phyloP scores from a whole-genome alignment of 2,797 vertebrate species.

The Steatocranus sp. region DNA sequence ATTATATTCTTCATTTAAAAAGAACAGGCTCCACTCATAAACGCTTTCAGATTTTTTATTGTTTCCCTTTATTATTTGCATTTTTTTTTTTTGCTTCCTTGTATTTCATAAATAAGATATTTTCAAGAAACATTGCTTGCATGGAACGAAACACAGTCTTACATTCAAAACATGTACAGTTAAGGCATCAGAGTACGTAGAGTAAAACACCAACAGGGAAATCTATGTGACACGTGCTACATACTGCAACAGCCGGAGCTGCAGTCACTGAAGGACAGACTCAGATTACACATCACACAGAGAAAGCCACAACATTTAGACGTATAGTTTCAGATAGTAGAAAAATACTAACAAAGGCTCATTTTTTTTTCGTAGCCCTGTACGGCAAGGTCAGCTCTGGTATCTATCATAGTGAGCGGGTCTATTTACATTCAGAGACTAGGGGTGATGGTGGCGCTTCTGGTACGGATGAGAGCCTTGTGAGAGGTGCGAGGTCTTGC shows the following conservation, averaged over 20 bases:
- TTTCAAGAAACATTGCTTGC: neutral
- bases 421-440: constrained; percentile 51
- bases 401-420: constrained; percentile 75
- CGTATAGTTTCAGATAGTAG: neutral
- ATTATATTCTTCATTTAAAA: neutral
- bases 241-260: neutral
- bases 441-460: constrained; percentile 26
- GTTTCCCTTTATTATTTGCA: constrained; percentile 16
- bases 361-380: neutral
- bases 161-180: constrained; percentile 38
- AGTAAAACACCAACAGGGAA: neutral
- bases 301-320: neutral
- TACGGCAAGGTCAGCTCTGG: constrained; percentile 77
- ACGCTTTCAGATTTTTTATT: neutral
- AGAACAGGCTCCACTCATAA: neutral
- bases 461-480: constrained; percentile 50
- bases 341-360: neutral
- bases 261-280: neutral
- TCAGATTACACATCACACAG: neutral
- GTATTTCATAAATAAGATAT: constrained; percentile 21
- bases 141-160: constrained; percentile 15
- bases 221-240: constrained; percentile 14
- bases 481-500: constrained; percentile 72
- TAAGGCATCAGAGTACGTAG: constrained; percentile 41
- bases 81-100: neutral